Percentiles rank a stretch among this genome's conserved stretches.
Conservation (phyloP, 2,113 vertebrate genomes). For the Sisor rabdophorus region DNA sequence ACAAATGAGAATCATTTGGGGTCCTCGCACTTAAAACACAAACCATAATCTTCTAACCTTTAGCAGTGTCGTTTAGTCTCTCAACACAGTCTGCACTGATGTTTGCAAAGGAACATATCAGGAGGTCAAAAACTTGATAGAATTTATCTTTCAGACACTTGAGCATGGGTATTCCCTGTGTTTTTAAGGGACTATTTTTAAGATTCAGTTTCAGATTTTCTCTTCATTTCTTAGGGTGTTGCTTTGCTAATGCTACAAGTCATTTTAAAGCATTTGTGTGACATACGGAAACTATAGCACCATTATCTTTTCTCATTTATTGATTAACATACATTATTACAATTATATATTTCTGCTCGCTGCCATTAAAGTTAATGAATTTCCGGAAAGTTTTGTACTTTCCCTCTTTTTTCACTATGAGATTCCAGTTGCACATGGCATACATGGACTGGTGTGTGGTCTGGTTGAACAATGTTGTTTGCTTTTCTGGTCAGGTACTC, state of each 20-base stretch:
- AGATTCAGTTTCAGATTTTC: no score
- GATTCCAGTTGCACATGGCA: no score
- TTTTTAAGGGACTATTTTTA: not conserved
- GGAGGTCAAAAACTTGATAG: no score
- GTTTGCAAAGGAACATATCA: not conserved
- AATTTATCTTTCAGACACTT: constrained; percentile 13
- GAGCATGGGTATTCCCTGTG: not conserved
- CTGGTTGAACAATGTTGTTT: not conserved
- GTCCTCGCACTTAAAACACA: not conserved
- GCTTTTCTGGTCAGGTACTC: not conserved
- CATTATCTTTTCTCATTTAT: not conserved
- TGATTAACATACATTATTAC: not conserved
- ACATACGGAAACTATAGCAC: not conserved
- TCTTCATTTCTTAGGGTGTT: no score
- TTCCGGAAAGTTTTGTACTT: not conserved
- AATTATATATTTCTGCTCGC: not conserved
- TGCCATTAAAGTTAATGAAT: not conserved
- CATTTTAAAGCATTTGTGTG: not conserved
- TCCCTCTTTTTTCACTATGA: no score
- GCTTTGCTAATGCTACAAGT: not conserved
- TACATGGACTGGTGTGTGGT: not conserved
- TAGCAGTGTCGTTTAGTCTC: not conserved
- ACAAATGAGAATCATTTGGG: not conserved
- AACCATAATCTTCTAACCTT: not conserved
- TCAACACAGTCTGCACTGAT: not conserved